Evolutionary conservation across 2,888 invertebrate species (phyloP).

Genomic region (Euphydryas editha): DNA sequence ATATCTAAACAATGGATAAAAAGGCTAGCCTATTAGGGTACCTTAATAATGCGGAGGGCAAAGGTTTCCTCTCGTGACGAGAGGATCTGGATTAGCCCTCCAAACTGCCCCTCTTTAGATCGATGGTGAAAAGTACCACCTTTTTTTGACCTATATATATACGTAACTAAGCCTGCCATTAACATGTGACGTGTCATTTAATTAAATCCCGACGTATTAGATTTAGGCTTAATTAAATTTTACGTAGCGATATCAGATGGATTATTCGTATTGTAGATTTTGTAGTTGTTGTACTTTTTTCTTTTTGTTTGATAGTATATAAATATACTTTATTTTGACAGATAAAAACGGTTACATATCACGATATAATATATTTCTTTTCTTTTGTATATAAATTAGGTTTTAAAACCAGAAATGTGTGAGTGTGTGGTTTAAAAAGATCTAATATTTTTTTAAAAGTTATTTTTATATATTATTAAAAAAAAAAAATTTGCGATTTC

Average conservation of each 20-base stretch:
- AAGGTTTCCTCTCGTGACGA: constrained; percentile 17
- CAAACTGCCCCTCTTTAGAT: constrained; percentile 19
- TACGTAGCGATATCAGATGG: not conserved
- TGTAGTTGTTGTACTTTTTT: too few relatives aligned
- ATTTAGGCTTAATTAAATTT: not conserved
- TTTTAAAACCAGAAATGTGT: too few relatives aligned
- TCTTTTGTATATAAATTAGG: too few relatives aligned
- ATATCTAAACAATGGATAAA: constrained; percentile 25
- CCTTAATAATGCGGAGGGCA: constrained; percentile 31
- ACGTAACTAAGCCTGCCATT: constrained; percentile 1
- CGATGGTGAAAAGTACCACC: constrained; percentile 7
- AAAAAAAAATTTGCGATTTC: too few relatives aligned
- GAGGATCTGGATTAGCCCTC: constrained; percentile 25
- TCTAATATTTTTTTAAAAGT: too few relatives aligned
- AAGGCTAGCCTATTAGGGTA: constrained; percentile 28
- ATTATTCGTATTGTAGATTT: too few relatives aligned
- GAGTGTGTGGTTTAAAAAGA: too few relatives aligned
- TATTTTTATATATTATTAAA: too few relatives aligned
- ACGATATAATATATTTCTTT: too few relatives aligned
- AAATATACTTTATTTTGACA: too few relatives aligned
- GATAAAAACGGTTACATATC: too few relatives aligned
- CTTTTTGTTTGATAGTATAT: too few relatives aligned
- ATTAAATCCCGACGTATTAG: not conserved
- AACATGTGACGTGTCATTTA: not conserved
- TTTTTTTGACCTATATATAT: constrained; percentile 18